Conservation (phyloP, 2,113 vertebrate species). For the Anhinga rufa region DNA sequence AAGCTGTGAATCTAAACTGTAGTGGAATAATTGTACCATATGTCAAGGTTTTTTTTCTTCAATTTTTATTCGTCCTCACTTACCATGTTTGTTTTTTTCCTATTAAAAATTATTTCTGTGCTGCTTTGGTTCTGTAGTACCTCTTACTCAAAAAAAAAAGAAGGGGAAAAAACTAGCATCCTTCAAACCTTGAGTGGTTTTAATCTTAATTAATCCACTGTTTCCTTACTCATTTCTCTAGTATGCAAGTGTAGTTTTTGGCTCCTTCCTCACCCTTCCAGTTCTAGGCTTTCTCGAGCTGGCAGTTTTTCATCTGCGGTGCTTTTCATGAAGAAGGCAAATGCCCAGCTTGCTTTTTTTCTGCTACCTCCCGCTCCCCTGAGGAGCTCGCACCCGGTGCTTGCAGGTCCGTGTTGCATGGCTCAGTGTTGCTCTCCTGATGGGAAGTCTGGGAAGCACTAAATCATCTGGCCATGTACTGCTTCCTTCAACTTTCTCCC, state of each 20-base stretch:
- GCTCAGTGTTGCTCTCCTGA: not conserved
- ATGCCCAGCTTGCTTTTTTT: not conserved
- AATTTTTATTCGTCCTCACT: not conserved
- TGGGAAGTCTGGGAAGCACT: constrained; percentile 8
- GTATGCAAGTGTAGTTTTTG: not conserved
- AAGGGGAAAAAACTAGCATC: not conserved
- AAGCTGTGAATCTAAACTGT: constrained; percentile 48
- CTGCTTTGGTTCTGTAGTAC: not conserved
- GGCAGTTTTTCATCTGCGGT: not conserved
- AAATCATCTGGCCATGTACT: not conserved
- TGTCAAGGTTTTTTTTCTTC: not conserved
- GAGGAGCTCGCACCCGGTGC: not conserved
- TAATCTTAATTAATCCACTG: not conserved
- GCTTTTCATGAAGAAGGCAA: not conserved
- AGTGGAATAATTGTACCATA: constrained; percentile 30
- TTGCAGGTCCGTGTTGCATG: not conserved
- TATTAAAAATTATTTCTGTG: not conserved
- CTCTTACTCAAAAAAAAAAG: not conserved
- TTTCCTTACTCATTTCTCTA: not conserved
- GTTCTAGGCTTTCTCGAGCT: not conserved
- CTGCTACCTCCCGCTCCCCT: not conserved
- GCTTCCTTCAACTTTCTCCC: not conserved
- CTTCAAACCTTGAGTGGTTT: not conserved
- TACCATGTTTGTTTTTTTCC: not conserved
- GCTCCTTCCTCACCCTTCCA: not conserved